phyloP scores from a whole-genome alignment of 1,140 invertebrate species.

The Solenopsis invicta region DNA sequence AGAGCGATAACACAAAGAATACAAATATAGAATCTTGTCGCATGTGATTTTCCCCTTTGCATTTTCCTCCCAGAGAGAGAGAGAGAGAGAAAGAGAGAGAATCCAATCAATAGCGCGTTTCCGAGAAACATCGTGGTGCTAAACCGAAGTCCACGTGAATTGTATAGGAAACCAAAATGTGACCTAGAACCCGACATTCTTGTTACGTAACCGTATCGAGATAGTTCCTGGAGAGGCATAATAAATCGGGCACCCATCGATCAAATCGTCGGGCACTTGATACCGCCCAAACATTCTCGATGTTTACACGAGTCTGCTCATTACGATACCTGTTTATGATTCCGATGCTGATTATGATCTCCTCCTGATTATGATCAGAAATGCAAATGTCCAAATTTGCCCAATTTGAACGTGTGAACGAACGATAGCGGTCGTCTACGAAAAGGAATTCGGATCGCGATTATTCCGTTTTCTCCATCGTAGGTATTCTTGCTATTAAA shows the following conservation, averaged over 20 bases:
- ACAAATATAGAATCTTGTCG: slow-evolving; percentile 35
- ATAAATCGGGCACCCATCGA: neutral
- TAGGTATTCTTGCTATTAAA: neutral
- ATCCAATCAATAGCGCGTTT: slow-evolving; percentile 26
- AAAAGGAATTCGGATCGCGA: neutral
- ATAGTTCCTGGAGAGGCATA: neutral
- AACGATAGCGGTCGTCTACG: neutral
- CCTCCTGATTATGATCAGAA: no score
- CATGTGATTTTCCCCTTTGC: neutral
- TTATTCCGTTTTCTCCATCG: neutral
- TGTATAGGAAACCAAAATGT: neutral
- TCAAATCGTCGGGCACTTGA: neutral
- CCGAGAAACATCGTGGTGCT: neutral
- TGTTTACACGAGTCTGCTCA: neutral
- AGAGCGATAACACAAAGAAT: slow-evolving; percentile 34
- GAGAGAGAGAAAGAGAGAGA: neutral
- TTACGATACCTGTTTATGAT: slow-evolving; percentile 19
- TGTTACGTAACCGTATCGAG: neutral
- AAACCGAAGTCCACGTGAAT: neutral
- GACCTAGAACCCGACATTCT: neutral
- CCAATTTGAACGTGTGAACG: neutral
- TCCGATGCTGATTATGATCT: no score
- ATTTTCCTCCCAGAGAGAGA: neutral
- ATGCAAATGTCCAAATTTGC: neutral
- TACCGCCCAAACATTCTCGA: neutral